Base-by-base conservation (phyloP, 2,888 invertebrate species). In the Rhyacophila evoluta region DNA sequence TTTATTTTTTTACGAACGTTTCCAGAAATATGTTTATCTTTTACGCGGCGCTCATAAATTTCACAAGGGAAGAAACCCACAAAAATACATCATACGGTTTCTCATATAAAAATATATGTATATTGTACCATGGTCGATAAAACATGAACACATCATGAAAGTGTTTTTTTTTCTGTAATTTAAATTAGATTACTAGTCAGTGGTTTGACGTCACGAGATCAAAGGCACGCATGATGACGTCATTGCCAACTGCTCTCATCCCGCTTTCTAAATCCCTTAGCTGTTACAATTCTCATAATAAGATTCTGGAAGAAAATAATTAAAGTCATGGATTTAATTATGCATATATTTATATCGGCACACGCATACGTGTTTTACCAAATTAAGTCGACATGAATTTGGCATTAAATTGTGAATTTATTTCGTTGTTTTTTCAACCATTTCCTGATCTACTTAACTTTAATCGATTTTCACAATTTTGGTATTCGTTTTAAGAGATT, bases 161-260 rank as follows among this genome's bases (percentile, higher is more conserved):
- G 19, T 19, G 55, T 55, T 55, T 25, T 38, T 38, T 38, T 41
- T 41, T 41, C 41, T 55, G 55, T 55, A 55, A 55, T 55, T 55
- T 25, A 55, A 25, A 55, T 55, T 25, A 55, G 55, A 55, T 55
- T 55, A 55, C 55, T 6, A 55, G 3, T 25, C 55, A 19, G 55
- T 55, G 2, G 19, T 19, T 8, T 74, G 74, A 74, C 74, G 74
- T 41, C 55, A 55, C 33, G 19, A 15, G 33, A 74, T 74, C 74
- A 74, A 74, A 74, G 55, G 36, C 15, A 55, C 15, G 33, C 8
- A 11, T 29, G 74, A 74, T 29, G 74, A 74, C 55, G 74, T 55
- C 55, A 33, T 55, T 19, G 15, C 15, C 55, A 1, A 19, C 4
- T 19, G 39, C 10, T 55, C 19, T 36, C 55, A 1, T 12, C 25